These are phyloP conservation scores for Drosophila murphyi DNA, from an alignment of 1,140 invertebrate genomes.

Conservation along the genomic window DNA sequence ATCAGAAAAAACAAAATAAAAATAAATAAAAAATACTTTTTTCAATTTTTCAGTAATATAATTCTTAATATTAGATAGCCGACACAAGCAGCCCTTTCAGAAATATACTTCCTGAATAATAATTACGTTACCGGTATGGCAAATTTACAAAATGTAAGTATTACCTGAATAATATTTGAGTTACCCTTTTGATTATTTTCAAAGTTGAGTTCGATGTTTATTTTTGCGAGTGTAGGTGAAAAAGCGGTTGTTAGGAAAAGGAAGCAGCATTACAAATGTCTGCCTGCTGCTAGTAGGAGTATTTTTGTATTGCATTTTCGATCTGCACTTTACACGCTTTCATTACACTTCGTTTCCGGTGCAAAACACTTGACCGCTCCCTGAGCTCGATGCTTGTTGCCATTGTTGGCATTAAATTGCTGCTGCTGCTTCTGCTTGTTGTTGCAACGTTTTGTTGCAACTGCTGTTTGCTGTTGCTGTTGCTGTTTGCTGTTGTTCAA, in stretches of 20 bases:
- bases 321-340: slow-evolving; percentile 82
- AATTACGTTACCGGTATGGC: no score
- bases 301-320: slow-evolving; percentile 78
- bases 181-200: no score
- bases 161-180: no score
- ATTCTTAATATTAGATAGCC: no score
- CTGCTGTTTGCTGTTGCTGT: slow-evolving; percentile 33
- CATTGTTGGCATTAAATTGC: slow-evolving; percentile 68
- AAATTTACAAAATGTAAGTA: no score
- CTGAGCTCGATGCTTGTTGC: slow-evolving; percentile 36
- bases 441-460: not conserved
- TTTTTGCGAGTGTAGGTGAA: no score
- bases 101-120: no score
- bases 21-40: no score
- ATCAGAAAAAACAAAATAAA: no score
- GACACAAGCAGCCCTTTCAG: no score
- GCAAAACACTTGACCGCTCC: slow-evolving; percentile 46
- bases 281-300: slow-evolving; percentile 19
- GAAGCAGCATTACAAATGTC: slow-evolving; percentile 40
- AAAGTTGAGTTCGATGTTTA: no score
- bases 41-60: no score
- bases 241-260: not conserved
- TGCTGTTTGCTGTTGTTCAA: slow-evolving; percentile 19
- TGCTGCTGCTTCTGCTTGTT: slow-evolving; percentile 33
- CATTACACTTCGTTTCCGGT: slow-evolving; percentile 80